These are phyloP conservation scores for Neoitamus cyanurus DNA, from an alignment of 2,888 invertebrate species.

Conservation along the genomic window DNA sequence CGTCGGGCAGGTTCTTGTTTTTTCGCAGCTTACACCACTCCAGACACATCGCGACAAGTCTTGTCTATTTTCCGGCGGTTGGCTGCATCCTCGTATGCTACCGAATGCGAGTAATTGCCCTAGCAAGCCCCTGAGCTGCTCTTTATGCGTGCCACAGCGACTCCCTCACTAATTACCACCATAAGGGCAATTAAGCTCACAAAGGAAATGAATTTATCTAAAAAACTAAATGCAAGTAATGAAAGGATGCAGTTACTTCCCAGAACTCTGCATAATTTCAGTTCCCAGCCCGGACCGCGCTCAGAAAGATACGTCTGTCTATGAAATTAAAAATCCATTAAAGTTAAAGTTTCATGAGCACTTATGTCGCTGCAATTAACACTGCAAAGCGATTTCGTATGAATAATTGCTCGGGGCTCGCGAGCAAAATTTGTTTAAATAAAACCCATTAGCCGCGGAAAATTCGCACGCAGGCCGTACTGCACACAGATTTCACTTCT, in stretches of 20 bases:
- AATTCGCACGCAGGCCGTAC: neutral
- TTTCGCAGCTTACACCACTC: neutral
- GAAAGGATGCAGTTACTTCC: conserved; percentile 26
- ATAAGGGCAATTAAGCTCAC: conserved; percentile 34
- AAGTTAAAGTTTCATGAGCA: conserved; percentile 39
- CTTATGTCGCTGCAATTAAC: conserved; percentile 25
- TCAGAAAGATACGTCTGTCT: neutral
- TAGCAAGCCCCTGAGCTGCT: neutral
- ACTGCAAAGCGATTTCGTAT: conserved; percentile 18
- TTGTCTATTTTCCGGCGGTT: neutral
- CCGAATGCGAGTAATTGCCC: neutral
- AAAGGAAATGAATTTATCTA: conserved; percentile 38
- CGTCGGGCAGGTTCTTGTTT: neutral
- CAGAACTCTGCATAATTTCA: conserved; percentile 11
- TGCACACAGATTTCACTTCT: neutral
- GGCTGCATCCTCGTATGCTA: neutral
- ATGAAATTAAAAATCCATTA: conserved; percentile 41
- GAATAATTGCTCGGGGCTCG: conserved; percentile 6
- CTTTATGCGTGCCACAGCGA: neutral
- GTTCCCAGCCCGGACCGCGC: neutral
- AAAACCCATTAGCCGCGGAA: conserved; percentile 26
- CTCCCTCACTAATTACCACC: conserved; percentile 12
- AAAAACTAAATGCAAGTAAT: conserved; percentile 31
- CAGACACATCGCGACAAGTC: neutral
- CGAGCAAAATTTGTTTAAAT: conserved; percentile 1